These are phyloP conservation scores for Drosophila pallidifrons DNA, from an alignment of 1,140 invertebrate genomes.

Conservation along the genomic window DNA sequence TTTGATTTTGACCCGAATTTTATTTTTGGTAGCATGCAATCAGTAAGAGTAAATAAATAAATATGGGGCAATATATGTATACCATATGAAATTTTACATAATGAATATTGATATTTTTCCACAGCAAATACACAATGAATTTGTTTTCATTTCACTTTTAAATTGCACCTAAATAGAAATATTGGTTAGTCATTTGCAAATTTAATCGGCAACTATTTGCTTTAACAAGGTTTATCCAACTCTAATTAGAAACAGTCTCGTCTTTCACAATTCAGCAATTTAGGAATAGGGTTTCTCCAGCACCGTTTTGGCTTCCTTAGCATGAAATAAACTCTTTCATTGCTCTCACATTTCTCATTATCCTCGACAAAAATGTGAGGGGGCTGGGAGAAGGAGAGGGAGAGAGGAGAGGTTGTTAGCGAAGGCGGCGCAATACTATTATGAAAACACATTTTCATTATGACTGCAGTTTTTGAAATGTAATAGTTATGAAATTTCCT, in stretches of 20 bases:
- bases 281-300: slow-evolving; percentile 10
- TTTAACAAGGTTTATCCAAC: neutral
- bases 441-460: slow-evolving; percentile 59
- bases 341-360: slow-evolving; percentile 36
- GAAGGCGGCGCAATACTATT: slow-evolving; percentile 55
- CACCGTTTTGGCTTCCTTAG: slow-evolving; percentile 31
- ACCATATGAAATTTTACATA: slow-evolving; percentile 3
- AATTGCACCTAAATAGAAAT: no score
- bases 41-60: slow-evolving; percentile 26
- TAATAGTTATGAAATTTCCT: slow-evolving; percentile 72
- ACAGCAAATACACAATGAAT: neutral
- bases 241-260: slow-evolving; percentile 5
- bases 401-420: slow-evolving; percentile 2
- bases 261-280: neutral
- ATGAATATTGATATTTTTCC: slow-evolving; percentile 10
- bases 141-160: no score
- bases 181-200: no score
- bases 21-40: slow-evolving; percentile 27
- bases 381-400: neutral
- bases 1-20: slow-evolving; percentile 36
- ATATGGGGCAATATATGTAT: slow-evolving; percentile 1
- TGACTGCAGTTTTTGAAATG: slow-evolving; percentile 40
- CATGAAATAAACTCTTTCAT: slow-evolving; percentile 7
- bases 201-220: no score
- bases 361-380: neutral